Evolutionary conservation across 2,888 invertebrate species (phyloP).

Genomic region (Dicranocentrus wangi): DNA sequence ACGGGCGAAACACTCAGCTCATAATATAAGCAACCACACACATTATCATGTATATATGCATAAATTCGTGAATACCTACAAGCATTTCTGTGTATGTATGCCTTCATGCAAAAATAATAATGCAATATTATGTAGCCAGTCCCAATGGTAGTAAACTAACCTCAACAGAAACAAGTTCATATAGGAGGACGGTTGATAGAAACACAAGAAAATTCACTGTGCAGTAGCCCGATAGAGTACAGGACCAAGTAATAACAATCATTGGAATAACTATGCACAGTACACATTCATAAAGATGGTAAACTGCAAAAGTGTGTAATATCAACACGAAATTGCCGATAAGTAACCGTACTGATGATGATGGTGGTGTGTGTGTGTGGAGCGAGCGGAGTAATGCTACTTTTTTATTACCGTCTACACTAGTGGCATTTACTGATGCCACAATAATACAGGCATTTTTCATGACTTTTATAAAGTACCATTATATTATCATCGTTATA

Average conservation of each 20-base stretch:
- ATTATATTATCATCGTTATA: slow-evolving; percentile 44
- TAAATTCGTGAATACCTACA: too few relatives aligned
- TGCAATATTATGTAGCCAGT: slow-evolving; percentile 20
- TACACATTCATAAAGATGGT: slow-evolving; percentile 15
- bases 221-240: not conserved
- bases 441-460: slow-evolving; percentile 43
- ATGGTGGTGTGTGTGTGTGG: slow-evolving; percentile 6
- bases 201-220: not conserved
- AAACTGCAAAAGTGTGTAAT: slow-evolving; percentile 26
- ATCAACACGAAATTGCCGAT: slow-evolving; percentile 33
- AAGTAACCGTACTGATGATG: slow-evolving; percentile 28
- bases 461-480: slow-evolving; percentile 49
- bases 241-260: slow-evolving; percentile 10
- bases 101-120: not conserved
- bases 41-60: too few relatives aligned
- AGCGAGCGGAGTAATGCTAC: not conserved
- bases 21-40: too few relatives aligned
- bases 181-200: not conserved
- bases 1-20: too few relatives aligned
- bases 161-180: slow-evolving; percentile 19
- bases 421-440: slow-evolving; percentile 14
- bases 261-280: slow-evolving; percentile 14
- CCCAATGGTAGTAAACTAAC: slow-evolving; percentile 18
- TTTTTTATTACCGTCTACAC: slow-evolving; percentile 27
- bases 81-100: too few relatives aligned